Evolutionary conservation across 2,113 vertebrate genomes (phyloP).

Genomic region (Euleptes europaea): DNA sequence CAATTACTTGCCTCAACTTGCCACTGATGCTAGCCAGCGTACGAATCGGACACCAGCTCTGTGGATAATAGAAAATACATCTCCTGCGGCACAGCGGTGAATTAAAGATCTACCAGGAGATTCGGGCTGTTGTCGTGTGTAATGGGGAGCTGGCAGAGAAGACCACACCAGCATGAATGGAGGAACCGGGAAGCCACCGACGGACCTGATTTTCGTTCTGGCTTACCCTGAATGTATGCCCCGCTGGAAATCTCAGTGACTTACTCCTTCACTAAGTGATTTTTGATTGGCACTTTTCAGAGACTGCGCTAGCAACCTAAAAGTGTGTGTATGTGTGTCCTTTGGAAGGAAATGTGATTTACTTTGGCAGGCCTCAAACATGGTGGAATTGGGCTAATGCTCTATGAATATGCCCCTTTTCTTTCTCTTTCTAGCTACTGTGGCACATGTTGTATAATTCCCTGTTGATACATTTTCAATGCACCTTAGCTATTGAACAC

Average conservation of each 20-base stretch:
- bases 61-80: not conserved
- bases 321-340: too few species aligned
- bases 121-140: not conserved
- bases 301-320: not conserved
- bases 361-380: not conserved
- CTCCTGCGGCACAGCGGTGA: not conserved
- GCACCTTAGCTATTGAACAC: too few species aligned
- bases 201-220: conserved; percentile 19
- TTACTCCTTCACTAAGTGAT: not conserved
- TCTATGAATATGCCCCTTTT: too few species aligned
- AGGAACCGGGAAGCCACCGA: not conserved
- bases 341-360: not conserved
- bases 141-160: not conserved
- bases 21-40: not conserved
- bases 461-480: too few species aligned
- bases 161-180: not conserved
- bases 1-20: not conserved
- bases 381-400: not conserved
- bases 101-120: conserved; percentile 21
- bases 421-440: too few species aligned
- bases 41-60: not conserved
- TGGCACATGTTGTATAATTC: too few species aligned
- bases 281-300: not conserved
- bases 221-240: not conserved
- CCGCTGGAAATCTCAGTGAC: not conserved